Conservation (phyloP, 2,888 invertebrate genomes). For the Patella caerulea region DNA sequence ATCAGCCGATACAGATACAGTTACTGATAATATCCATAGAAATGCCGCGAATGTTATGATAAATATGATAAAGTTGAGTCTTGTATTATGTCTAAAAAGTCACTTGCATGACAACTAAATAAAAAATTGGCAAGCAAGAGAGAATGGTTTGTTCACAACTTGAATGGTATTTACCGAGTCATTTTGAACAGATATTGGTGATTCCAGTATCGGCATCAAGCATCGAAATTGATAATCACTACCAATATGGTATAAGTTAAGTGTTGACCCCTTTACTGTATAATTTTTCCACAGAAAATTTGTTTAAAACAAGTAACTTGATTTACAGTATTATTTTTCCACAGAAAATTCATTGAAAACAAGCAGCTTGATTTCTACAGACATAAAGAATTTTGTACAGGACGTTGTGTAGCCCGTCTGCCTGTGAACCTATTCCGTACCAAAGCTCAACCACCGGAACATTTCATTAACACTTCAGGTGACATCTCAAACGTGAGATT, state of each 20-base stretch:
- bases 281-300: not conserved
- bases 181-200: too few species aligned
- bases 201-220: too few species aligned
- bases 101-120: too few species aligned
- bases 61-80: too few species aligned
- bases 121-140: too few species aligned
- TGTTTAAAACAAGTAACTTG: not conserved
- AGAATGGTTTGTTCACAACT: too few species aligned
- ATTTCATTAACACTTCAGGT: not conserved
- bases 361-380: conserved; percentile 71
- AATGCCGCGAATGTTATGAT: too few species aligned
- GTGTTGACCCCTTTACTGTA: not conserved
- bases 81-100: too few species aligned
- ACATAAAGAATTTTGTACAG: conserved; percentile 70
- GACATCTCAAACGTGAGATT: not conserved
- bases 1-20: too few species aligned
- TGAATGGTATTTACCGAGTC: too few species aligned
- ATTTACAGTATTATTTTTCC: conserved; percentile 13
- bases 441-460: not conserved
- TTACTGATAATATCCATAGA: too few species aligned
- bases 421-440: conserved; percentile 36
- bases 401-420: conserved; percentile 70
- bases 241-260: not conserved
- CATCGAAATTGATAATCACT: not conserved
- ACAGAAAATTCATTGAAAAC: conserved; percentile 70